A percentile compares a stretch with the other conserved stretches of the same genome.
phyloP scores from a whole-genome alignment of 2,113 vertebrate species.

The Ginglymostoma cirratum region DNA sequence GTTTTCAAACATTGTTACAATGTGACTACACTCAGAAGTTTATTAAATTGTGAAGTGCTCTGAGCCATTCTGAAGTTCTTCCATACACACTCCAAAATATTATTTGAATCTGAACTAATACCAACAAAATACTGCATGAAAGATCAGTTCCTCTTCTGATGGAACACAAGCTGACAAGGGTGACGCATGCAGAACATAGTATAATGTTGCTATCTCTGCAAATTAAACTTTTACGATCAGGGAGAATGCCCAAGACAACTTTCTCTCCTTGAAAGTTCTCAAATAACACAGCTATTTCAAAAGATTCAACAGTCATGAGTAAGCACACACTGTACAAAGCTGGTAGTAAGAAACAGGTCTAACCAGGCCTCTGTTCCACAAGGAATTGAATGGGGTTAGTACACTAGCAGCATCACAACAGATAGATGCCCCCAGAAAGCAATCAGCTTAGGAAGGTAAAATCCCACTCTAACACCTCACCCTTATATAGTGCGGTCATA shows the following conservation, averaged over 20 bases:
- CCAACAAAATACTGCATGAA: not conserved
- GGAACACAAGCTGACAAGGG: not conserved
- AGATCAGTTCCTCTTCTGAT: not conserved
- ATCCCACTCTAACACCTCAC: not conserved
- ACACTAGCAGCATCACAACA: not conserved
- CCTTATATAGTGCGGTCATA: not conserved
- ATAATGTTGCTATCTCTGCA: not conserved
- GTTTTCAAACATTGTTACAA: not conserved
- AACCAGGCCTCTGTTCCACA: not conserved
- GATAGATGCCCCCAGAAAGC: not conserved
- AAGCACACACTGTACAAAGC: not conserved
- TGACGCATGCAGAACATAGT: not conserved
- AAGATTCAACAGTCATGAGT: not conserved
- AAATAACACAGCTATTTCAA: not conserved
- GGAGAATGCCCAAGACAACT: not conserved
- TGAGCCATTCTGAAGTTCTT: not conserved
- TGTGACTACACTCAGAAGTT: not conserved
- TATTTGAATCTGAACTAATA: not conserved
- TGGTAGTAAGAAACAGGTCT: not conserved
- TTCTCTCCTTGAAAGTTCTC: not conserved
- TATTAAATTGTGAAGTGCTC: not conserved
- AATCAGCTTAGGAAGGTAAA: not conserved
- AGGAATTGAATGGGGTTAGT: not conserved
- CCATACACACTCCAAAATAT: not conserved
- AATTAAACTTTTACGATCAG: not conserved